A percentile compares a stretch with the other conserved stretches of the same genome.
Conservation (phyloP, 2,113 vertebrate species). For the Austrofundulus limnaeus region DNA sequence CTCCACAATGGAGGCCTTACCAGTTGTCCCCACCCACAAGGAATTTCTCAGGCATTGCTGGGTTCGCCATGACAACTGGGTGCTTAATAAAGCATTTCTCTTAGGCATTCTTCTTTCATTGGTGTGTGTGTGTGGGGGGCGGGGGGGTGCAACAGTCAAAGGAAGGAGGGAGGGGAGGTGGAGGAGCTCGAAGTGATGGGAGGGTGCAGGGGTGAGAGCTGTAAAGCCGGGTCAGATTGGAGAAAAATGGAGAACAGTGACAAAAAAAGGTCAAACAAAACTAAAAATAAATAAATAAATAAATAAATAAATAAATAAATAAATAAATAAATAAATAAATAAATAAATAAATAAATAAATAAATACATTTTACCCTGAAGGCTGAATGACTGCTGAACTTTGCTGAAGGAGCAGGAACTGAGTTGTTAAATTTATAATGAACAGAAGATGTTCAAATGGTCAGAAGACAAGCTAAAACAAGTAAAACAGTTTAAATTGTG, state of each 20-base stretch:
- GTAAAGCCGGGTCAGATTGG: slow-evolving; percentile 51
- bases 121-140: slow-evolving; percentile 29
- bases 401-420: no score
- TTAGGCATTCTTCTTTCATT: slow-evolving; percentile 81
- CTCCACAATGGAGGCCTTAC: slow-evolving; percentile 77
- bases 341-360: no score
- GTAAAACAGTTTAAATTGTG: no score
- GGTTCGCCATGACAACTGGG: slow-evolving; percentile 82
- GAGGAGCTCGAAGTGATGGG: slow-evolving; percentile 59
- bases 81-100: slow-evolving; percentile 85
- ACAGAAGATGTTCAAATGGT: no score
- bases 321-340: no score
- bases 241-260: slow-evolving; percentile 62
- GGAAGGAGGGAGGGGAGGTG: slow-evolving; percentile 28
- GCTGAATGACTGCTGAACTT: no score
- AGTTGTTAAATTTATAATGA: no score
- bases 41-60: slow-evolving; percentile 82
- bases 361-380: no score
- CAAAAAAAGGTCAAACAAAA: slow-evolving; percentile 63
- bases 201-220: slow-evolving; percentile 64
- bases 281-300: no score
- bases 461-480: no score
- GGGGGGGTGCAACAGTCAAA: slow-evolving; percentile 6
- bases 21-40: slow-evolving; percentile 78
- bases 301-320: no score